Evolutionary conservation across 2,888 invertebrate species (phyloP).

Genomic region (Drosophila anceps): DNA sequence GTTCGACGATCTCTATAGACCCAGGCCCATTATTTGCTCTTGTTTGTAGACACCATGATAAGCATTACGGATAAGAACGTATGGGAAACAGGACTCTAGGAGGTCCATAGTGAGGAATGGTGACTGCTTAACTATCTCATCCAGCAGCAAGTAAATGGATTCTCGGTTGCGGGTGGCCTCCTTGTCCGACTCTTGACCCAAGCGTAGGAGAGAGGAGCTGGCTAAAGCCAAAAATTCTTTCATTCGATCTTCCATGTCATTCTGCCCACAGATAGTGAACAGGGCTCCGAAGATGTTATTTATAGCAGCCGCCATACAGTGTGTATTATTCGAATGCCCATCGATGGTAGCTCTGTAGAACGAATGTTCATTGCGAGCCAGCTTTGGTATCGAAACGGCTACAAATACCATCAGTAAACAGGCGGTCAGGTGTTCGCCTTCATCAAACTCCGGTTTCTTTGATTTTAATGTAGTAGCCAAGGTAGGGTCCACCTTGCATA

Average conservation of each 20-base stretch:
- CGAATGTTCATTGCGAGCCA: conserved; percentile 95
- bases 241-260: conserved; percentile 98
- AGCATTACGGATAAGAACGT: conserved; percentile 98
- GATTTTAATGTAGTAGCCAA: conserved; percentile 95
- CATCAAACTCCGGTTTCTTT: conserved; percentile 94
- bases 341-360: conserved; percentile 94
- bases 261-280: conserved; percentile 97
- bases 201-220: conserved; percentile 96
- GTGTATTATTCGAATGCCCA: conserved; percentile 99
- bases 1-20: conserved; percentile 44
- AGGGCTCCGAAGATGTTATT: conserved; percentile 98
- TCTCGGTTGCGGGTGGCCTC: conserved; percentile 97
- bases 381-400: conserved; percentile 97
- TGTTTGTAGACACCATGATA: conserved; percentile 98
- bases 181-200: conserved; percentile 98
- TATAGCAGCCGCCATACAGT: conserved; percentile 98
- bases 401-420: conserved; percentile 99
- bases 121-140: conserved; percentile 99
- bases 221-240: conserved; percentile 97
- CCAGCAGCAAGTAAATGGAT: conserved; percentile 97
- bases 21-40: conserved; percentile 87
- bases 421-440: conserved; percentile 96
- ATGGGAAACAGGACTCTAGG: conserved; percentile 99
- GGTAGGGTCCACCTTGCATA: conserved; percentile 97
- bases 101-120: conserved; percentile 99